Base-by-base conservation (phyloP, 2,888 invertebrate genomes). In the Bombyx huttoni region DNA sequence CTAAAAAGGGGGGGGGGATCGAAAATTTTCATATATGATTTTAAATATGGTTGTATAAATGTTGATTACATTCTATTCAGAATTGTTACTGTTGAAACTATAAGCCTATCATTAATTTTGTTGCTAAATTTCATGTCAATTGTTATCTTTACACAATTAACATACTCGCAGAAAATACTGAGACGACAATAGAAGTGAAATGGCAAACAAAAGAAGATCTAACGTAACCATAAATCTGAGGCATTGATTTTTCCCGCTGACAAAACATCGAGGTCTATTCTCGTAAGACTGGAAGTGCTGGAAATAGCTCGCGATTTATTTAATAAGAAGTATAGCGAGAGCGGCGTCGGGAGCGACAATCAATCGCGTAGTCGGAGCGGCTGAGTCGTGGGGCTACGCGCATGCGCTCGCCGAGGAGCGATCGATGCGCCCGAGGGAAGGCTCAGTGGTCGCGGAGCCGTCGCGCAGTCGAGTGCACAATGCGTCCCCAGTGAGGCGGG, bases 361-460 rank as follows among this genome's bases (percentile, higher is more conserved):
- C 70, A 68, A 68, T 70, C 68, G 64, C 24, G 61, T 75, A 82
- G 78, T 77, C 76, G 65, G 62, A 73, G 75, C 73, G 61, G 81
- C 76, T 75, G 68, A 62, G 65, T 63, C 59, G 65, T 62, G 50
- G 50, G 45, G 56, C 51, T 62, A 40, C 57, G 58, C 68, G 78
- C 77, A 71, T 68, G 68, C 84, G 81, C 75, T 75, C 67, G 68
- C 73, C 60, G 58, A 59, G 13, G 67, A 49, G 53, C 65, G 82
- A 84, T 85, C 86, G 84, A 86, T 86, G 81, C 65, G 66, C 60
- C 70, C 68, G 67, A 65, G 73, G 72, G 68, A 65, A 62, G 69
- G 68, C 65, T 74, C 89, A 89, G 81, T 89, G 87, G 77, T 79
- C 83, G 75, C 89, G 89, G 66, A 82, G 81, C 72, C 84, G 89